These are phyloP conservation scores for Parnassius apollo DNA, from an alignment of 2,888 invertebrate species.

Conservation along the genomic window DNA sequence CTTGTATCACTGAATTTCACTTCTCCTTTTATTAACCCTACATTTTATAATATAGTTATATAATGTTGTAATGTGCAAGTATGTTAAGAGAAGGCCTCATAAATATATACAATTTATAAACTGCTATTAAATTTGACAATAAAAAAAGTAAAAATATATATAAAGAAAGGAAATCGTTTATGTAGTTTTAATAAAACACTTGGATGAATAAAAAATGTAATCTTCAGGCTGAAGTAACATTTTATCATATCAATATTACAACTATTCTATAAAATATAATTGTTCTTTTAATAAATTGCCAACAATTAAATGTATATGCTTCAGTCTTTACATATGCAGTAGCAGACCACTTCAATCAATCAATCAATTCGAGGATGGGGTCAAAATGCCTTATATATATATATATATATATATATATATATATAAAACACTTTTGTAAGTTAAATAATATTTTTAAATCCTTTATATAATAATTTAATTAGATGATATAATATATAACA, in stretches of 20 bases:
- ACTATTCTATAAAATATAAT: constrained; percentile 35
- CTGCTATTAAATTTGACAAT: not conserved
- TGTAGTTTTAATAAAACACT: constrained; percentile 28
- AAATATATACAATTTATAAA: constrained; percentile 7
- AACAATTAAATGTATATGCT: constrained; percentile 57
- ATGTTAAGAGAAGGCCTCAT: constrained; percentile 22
- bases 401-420: no score
- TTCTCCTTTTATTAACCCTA: constrained; percentile 6
- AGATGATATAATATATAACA: constrained; percentile 2
- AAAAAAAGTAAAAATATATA: not conserved
- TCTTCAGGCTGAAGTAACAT: constrained; percentile 35
- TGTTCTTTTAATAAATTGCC: constrained; percentile 38
- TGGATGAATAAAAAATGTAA: constrained; percentile 37
- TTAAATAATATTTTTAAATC: not conserved
- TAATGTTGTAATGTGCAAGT: not conserved
- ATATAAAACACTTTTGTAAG: constrained; percentile 19
- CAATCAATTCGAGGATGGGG: constrained; percentile 29
- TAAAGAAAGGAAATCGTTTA: constrained; percentile 6
- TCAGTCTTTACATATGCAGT: constrained; percentile 57
- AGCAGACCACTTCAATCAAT: constrained; percentile 32
- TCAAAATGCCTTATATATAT: constrained; percentile 19
- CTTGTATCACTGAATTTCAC: constrained; percentile 27
- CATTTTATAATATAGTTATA: not conserved
- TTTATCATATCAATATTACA: constrained; percentile 42
- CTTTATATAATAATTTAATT: not conserved